Evolutionary conservation across 1,140 invertebrate genomes (phyloP), one percentile per base, ranked within the genome.

Genomic region (Anadara kagoshimensis): DNA sequence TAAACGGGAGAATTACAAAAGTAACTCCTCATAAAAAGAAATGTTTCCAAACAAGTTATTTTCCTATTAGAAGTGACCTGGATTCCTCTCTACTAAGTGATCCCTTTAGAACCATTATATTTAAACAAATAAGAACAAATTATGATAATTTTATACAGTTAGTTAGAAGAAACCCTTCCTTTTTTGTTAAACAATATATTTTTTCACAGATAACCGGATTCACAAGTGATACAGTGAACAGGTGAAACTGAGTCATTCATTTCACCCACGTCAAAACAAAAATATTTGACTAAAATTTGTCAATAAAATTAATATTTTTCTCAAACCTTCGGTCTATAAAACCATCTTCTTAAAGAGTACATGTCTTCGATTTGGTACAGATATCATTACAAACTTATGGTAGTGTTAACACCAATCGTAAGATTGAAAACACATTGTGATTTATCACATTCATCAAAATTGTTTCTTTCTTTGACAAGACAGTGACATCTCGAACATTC

Each of bases 321-420:
- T 90, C 90, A 91, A 91, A 96, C 95, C 93, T 95, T 95, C 82
- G 95, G 95, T 91, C 93, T 95, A 90, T 95, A 96, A 87, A 96
- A 94, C 95, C 95, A 96, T 91, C 95, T 96, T 91, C 95, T 92
- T 83, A 96, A 91, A 79, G 95, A 96, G 91, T 96, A 94, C 95
- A 96, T 96, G 80, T 87, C 88, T n/a, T 41, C 36, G 16, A 11
- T 29, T 49, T 29, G 54, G 26, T 45, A 29, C 49, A 45, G 20
- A 18, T 72, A 58, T 57, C 53, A 72, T 65, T 44, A 58, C 63
- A 72, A 65, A 63, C 36, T 45, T 44, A 57, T 63, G 22, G 24
- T 26, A 54, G 65, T 62, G 51, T 76, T 43, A 65, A 56, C 54
- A 58, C 44, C 57, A 56, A 62, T 36, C 36, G 58, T 44, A 41